These are phyloP conservation scores for Aldabrachelys gigantea DNA, from an alignment of 2,113 vertebrate species.

Conservation along the genomic window DNA sequence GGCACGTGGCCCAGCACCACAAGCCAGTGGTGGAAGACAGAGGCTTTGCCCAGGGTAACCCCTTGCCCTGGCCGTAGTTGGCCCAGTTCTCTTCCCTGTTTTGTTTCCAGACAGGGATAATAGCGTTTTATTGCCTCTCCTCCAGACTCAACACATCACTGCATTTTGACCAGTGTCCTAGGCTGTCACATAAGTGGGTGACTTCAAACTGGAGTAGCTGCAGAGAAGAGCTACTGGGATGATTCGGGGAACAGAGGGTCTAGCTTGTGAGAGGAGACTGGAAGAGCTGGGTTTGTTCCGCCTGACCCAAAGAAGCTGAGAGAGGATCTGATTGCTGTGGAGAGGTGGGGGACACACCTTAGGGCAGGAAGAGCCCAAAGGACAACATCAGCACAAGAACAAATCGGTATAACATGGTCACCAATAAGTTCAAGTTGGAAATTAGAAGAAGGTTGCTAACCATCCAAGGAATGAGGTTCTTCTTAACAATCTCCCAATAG, in stretches of 20 bases:
- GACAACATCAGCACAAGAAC: background rate
- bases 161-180: background rate
- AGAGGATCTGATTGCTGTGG: background rate
- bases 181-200: background rate
- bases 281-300: background rate
- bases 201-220: background rate
- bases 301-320: background rate
- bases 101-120: background rate
- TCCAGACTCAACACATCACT: background rate
- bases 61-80: background rate
- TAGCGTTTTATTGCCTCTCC: background rate
- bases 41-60: background rate
- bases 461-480: background rate
- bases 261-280: background rate
- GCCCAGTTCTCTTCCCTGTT: background rate
- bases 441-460: background rate
- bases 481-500: background rate
- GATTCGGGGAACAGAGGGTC: background rate
- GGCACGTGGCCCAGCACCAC: background rate
- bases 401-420: background rate
- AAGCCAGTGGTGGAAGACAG: background rate
- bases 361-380: background rate
- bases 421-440: background rate
- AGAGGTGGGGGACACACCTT: fast-evolving
- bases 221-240: background rate